A percentile compares a stretch with the other conserved stretches of the same genome.
These are phyloP conservation scores for Xylophagus ater DNA, from an alignment of 2,888 invertebrate genomes.

Conservation along the genomic window DNA sequence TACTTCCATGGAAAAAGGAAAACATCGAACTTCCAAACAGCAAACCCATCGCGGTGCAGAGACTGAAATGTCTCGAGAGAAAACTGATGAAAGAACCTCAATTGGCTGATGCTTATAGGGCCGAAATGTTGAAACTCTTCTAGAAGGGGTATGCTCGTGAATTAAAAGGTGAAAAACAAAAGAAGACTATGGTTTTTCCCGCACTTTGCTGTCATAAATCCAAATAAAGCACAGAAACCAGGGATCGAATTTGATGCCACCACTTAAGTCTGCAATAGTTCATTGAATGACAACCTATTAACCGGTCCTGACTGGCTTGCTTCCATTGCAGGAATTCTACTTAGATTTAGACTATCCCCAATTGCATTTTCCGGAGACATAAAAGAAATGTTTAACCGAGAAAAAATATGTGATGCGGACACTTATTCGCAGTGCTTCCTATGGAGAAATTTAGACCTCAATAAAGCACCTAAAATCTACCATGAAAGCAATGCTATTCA, in stretches of 20 bases:
- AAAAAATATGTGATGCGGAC: slow-evolving; percentile 9
- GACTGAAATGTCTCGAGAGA: slow-evolving; percentile 14
- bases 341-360: slow-evolving; percentile 16
- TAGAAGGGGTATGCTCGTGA: slow-evolving; percentile 6
- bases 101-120: slow-evolving; percentile 12
- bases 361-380: slow-evolving; percentile 16
- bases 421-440: slow-evolving; percentile 9
- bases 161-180: background rate
- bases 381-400: slow-evolving; percentile 14
- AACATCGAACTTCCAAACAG: slow-evolving; percentile 8
- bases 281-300: no score
- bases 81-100: slow-evolving; percentile 15
- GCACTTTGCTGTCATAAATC: slow-evolving; percentile 19
- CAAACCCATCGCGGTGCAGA: slow-evolving; percentile 9
- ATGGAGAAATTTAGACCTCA: slow-evolving; percentile 9
- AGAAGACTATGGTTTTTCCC: slow-evolving; percentile 20
- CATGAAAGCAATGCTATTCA: background rate
- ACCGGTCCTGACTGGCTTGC: slow-evolving; percentile 18
- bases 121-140: slow-evolving; percentile 14
- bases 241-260: slow-evolving; percentile 24
- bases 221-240: slow-evolving; percentile 21
- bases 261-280: slow-evolving; percentile 17
- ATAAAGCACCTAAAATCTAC: background rate
- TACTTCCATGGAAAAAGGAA: slow-evolving; percentile 15
- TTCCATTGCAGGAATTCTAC: slow-evolving; percentile 16